A percentile compares a stretch with the other conserved stretches of the same genome.
Evolutionary conservation across 2,113 vertebrate species (phyloP).

Genomic region (Psilopsiagon aymara): DNA sequence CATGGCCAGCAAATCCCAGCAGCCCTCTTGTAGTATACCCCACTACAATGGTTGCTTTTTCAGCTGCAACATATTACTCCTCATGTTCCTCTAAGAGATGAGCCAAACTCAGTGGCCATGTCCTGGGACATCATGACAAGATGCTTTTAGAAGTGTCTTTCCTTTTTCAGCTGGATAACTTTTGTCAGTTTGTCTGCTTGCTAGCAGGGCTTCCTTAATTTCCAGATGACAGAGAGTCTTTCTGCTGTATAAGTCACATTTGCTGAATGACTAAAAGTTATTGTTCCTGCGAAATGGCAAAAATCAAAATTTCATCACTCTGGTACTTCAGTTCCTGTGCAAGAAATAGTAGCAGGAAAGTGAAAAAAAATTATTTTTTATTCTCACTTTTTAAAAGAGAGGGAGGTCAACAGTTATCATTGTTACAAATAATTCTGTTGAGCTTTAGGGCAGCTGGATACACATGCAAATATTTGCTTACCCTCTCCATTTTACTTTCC

Average conservation of each 20-base stretch:
- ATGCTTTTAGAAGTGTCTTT: not conserved
- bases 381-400: not conserved
- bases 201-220: not conserved
- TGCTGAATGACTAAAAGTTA: not conserved
- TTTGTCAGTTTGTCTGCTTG: not conserved
- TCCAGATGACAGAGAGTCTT: not conserved
- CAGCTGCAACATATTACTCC: not conserved
- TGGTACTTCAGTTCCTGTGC: not conserved
- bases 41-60: not conserved
- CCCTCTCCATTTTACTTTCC: slow-evolving; percentile 2
- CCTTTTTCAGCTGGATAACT: not conserved
- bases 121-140: not conserved
- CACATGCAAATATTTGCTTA: slow-evolving; percentile 28
- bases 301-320: not conserved
- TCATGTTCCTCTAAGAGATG: not conserved
- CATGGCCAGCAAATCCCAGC: not conserved
- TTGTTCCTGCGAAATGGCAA: not conserved
- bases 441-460: slow-evolving; percentile 6
- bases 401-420: not conserved
- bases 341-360: not conserved
- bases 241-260: not conserved
- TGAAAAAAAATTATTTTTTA: not conserved
- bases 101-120: not conserved
- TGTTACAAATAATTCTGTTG: slow-evolving; percentile 5
- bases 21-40: not conserved